phyloP scores from a whole-genome alignment of 2,888 invertebrate species.

The Mesochorus sp. region DNA sequence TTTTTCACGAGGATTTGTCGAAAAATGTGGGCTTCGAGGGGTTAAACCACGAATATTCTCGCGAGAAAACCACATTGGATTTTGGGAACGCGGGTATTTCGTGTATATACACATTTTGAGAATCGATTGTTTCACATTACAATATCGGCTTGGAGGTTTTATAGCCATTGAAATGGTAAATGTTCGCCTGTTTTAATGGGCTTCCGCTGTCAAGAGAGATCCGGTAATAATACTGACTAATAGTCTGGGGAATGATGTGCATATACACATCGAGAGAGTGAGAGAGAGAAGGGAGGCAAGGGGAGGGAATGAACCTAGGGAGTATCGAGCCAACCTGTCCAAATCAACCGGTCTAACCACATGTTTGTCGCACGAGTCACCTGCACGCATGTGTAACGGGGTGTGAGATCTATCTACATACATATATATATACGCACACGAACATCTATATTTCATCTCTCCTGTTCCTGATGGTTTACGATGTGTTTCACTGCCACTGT shows the following conservation, averaged over 20 bases:
- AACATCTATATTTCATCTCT: not conserved
- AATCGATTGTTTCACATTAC: not conserved
- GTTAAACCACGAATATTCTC: no score
- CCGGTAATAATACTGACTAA: not conserved
- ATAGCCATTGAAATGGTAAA: not conserved
- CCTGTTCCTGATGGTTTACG: not conserved
- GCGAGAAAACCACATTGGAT: no score
- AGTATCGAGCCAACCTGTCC: slow-evolving; percentile 70
- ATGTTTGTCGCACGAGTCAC: slow-evolving; percentile 74
- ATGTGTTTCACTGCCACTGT: not conserved
- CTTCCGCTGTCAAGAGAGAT: not conserved
- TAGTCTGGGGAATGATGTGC: slow-evolving; percentile 4
- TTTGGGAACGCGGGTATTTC: not conserved
- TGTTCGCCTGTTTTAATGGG: not conserved
- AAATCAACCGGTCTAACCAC: slow-evolving; percentile 78
- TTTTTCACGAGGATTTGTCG: no score
- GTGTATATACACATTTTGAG: not conserved
- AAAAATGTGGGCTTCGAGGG: no score
- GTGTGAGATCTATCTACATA: slow-evolving; percentile 56
- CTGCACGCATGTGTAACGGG: slow-evolving; percentile 65
- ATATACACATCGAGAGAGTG: not conserved
- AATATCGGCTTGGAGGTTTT: no score
- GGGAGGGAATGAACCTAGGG: slow-evolving; percentile 52
- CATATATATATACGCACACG: no score
- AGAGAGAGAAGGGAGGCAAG: slow-evolving; percentile 11